These are phyloP conservation scores for Trachymyrmex cornetzi DNA, from an alignment of 1,140 invertebrate species.

Conservation along the genomic window DNA sequence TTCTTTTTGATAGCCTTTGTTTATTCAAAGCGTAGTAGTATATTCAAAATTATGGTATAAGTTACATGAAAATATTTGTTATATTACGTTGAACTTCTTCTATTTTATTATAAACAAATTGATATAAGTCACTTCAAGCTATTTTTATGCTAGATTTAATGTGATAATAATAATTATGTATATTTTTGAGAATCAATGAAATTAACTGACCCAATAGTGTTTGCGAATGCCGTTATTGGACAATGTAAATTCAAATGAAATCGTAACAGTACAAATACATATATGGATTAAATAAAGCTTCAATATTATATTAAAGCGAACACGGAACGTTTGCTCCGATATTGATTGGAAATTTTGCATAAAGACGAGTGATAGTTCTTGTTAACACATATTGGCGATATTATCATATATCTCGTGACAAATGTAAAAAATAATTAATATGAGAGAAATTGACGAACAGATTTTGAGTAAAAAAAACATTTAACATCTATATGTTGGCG, in stretches of 20 bases:
- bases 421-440: slow-evolving; percentile 37
- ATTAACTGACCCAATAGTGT: slow-evolving; percentile 2
- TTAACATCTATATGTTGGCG: not conserved
- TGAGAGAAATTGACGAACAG: not conserved
- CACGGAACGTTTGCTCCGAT: not conserved
- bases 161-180: not conserved
- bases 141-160: not conserved
- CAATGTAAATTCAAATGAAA: slow-evolving; percentile 37
- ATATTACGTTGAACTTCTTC: no score
- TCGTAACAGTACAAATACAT: slow-evolving; percentile 9
- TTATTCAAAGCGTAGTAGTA: no score
- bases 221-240: not conserved
- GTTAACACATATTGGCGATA: slow-evolving; percentile 17
- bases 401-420: not conserved
- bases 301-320: slow-evolving; percentile 21
- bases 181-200: slow-evolving; percentile 15
- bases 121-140: not conserved
- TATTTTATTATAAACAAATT: no score
- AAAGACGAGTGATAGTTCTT: slow-evolving; percentile 29
- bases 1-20: no score
- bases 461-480: slow-evolving; percentile 6
- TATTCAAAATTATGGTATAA: no score
- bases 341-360: not conserved
- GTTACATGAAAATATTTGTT: no score
- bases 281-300: slow-evolving; percentile 22